Conservation (phyloP, 2,113 vertebrate genomes). For the Desmodus rotundus region DNA sequence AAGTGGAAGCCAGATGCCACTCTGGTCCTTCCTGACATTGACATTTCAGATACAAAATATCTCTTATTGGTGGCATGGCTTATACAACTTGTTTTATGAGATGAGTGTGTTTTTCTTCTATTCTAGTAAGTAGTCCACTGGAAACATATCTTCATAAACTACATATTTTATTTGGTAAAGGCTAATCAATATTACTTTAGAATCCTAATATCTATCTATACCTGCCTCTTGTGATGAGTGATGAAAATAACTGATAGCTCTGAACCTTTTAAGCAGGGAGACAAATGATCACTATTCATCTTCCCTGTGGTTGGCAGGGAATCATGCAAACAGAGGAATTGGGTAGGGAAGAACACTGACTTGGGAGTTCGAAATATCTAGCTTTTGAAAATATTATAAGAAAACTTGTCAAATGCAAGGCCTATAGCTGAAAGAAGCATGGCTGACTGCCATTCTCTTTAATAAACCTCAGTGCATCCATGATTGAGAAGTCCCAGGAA, state of each 20-base stretch:
- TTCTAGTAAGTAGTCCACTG: constrained; percentile 58
- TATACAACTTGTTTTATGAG: constrained; percentile 64
- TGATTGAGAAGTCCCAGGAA: neutral
- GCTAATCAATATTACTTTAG: constrained; percentile 68
- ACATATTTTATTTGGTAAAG: constrained; percentile 72
- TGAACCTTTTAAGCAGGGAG: constrained; percentile 65
- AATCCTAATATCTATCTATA: constrained; percentile 67
- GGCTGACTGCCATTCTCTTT: neutral
- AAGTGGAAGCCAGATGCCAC: neutral
- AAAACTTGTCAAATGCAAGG: neutral
- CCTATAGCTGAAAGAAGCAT: neutral
- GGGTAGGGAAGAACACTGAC: constrained; percentile 66
- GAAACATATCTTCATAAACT: constrained; percentile 75
- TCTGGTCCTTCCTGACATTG: neutral
- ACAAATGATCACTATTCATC: constrained; percentile 63
- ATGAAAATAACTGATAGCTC: constrained; percentile 73
- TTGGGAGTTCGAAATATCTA: constrained; percentile 68
- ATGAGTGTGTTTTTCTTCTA: constrained; percentile 65
- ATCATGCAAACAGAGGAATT: constrained; percentile 58
- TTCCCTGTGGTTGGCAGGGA: constrained; percentile 57
- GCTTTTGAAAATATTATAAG: constrained; percentile 46
- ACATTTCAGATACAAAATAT: neutral
- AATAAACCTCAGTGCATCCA: neutral
- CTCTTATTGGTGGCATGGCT: neutral
- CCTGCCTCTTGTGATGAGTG: constrained; percentile 61